These are phyloP conservation scores for Cynocephalus volans DNA, from an alignment of 2,113 vertebrate genomes.

Conservation along the genomic window DNA sequence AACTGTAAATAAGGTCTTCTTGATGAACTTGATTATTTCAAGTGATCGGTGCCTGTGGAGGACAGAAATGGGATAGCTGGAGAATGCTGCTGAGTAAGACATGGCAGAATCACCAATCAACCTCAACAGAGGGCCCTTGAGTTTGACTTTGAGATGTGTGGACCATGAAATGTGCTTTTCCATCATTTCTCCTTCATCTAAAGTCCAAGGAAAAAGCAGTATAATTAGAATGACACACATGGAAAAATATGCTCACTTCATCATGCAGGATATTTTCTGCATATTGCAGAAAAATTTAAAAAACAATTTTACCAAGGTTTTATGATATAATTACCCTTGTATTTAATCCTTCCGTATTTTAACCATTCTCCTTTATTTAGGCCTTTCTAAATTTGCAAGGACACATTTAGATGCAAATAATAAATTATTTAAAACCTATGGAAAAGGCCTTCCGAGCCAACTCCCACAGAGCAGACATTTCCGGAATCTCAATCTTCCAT, in stretches of 20 bases:
- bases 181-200: conserved; percentile 25
- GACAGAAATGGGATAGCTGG: too few relatives aligned
- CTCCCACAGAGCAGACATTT: conserved; percentile 58
- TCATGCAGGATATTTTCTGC: background rate
- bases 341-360: conserved; percentile 34
- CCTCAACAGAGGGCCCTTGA: too few relatives aligned
- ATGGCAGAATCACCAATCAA: background rate
- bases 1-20: background rate
- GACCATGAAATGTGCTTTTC: background rate
- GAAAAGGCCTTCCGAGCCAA: conserved; percentile 60
- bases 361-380: conserved; percentile 13
- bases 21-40: background rate
- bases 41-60: background rate
- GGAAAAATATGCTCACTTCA: background rate
- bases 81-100: background rate
- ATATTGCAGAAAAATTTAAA: background rate
- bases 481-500: conserved; percentile 66
- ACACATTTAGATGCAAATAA: conserved; percentile 54
- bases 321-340: background rate
- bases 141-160: background rate
- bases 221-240: background rate
- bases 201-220: background rate
- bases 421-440: conserved; percentile 72
- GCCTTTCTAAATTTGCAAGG: conserved; percentile 63
- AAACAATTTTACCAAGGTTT: background rate